These are phyloP conservation scores for Orycteropus afer DNA, from an alignment of 2,113 vertebrate genomes.

Conservation along the genomic window DNA sequence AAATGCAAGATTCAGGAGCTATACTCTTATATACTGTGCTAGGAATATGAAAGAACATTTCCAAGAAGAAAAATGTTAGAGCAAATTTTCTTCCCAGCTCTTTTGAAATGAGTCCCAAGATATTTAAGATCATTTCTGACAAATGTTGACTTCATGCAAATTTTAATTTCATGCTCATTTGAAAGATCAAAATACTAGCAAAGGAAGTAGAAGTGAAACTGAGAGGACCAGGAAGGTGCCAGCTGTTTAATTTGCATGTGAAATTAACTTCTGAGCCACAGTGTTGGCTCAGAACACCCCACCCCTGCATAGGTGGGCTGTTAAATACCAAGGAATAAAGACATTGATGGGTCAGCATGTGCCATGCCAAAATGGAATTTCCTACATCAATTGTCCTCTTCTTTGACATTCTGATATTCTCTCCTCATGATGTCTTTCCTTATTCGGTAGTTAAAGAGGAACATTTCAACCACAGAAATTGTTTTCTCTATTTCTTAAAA, in stretches of 20 bases:
- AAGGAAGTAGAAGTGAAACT: not conserved
- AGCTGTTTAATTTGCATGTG: not conserved
- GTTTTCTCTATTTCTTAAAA: not conserved
- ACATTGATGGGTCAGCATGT: fast-evolving
- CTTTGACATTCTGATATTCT: not conserved
- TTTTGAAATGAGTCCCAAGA: not conserved
- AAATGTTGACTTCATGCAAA: not conserved
- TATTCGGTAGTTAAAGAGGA: not conserved
- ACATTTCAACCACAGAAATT: not conserved
- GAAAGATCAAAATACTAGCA: not conserved
- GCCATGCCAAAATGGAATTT: not conserved
- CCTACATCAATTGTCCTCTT: not conserved
- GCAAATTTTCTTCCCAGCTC: not conserved
- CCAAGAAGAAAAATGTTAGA: not conserved
- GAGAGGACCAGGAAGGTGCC: not conserved
- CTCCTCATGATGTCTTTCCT: not conserved
- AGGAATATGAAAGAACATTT: not conserved
- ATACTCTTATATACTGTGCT: not conserved
- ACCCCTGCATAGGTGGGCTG: not conserved
- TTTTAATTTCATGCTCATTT: not conserved
- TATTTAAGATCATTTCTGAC: not conserved
- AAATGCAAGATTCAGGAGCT: not conserved
- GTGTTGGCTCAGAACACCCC: not conserved
- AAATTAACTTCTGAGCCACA: not conserved
- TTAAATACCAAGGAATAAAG: not conserved